Evolutionary conservation across 2,797 vertebrate species (phyloP).

Genomic region (Leptodactylus fallax): DNA sequence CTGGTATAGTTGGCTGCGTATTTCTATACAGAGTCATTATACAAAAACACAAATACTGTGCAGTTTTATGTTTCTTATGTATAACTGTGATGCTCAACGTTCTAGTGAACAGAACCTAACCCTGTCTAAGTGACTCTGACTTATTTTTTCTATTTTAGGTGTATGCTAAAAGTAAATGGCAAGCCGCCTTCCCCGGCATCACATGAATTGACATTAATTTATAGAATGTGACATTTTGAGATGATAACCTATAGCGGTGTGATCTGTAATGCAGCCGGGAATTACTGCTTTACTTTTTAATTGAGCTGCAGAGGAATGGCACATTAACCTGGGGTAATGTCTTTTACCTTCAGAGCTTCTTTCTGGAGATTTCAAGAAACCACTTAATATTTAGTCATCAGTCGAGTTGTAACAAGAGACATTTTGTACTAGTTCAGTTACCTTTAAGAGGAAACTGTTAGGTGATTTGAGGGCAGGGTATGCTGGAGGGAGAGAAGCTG

Average conservation of each 20-base stretch:
- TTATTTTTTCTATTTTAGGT: too few species aligned
- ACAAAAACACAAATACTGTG: too few species aligned
- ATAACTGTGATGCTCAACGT: too few species aligned
- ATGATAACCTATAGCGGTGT: background rate
- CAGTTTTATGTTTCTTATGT: too few species aligned
- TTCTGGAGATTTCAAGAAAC: slow-evolving; percentile 1
- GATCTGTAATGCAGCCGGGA: slow-evolving; percentile 2
- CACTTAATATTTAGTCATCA: slow-evolving; percentile 8
- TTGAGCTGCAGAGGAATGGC: background rate
- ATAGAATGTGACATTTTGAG: background rate
- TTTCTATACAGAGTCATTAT: too few species aligned
- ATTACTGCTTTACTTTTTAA: background rate
- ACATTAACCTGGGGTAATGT: background rate
- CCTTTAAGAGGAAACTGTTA: background rate
- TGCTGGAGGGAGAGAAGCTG: too few species aligned
- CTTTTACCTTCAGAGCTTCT: background rate
- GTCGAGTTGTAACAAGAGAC: background rate
- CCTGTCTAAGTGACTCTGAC: too few species aligned
- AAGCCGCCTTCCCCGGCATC: too few species aligned
- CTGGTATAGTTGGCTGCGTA: too few species aligned
- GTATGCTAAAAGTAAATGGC: too few species aligned
- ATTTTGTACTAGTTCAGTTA: background rate
- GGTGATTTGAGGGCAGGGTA: background rate
- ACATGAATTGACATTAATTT: background rate
- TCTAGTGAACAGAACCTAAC: too few species aligned